Percentiles rank a stretch among this genome's conserved stretches.
Conservation (phyloP, 2,113 vertebrate species). For the Alethe diademata region DNA sequence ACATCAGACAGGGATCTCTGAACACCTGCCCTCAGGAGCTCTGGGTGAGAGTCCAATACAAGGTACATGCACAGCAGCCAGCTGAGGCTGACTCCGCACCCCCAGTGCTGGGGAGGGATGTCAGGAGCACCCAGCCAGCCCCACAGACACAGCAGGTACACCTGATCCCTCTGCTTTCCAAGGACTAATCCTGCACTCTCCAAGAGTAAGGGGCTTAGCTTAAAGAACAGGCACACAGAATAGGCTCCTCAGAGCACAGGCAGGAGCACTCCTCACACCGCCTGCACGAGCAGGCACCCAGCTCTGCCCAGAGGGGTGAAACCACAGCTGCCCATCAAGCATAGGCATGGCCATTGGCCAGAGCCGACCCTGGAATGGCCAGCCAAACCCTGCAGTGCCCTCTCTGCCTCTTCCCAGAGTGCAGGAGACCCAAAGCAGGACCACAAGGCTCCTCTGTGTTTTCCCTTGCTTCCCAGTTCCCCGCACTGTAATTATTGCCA, state of each 20-base stretch:
- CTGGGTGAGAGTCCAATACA: neutral
- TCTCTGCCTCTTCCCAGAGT: neutral
- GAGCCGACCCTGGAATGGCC: neutral
- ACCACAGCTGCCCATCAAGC: neutral
- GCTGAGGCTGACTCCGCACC: accelerated
- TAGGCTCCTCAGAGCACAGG: neutral
- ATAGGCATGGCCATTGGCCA: accelerated
- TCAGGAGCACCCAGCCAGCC: neutral
- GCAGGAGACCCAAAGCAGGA: neutral
- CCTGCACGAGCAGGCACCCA: neutral
- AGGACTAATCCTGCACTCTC: neutral
- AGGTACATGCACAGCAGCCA: neutral
- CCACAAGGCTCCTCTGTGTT: neutral
- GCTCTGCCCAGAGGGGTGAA: neutral
- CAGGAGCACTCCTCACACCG: accelerated
- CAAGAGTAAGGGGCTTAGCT: neutral
- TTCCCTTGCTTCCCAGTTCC: neutral
- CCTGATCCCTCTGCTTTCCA: neutral
- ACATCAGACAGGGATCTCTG: neutral
- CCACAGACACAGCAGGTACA: neutral
- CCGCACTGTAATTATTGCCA: neutral
- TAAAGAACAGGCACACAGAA: neutral
- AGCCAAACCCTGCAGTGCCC: neutral
- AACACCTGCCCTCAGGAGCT: neutral
- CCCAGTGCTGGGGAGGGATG: accelerated